A percentile compares a stretch with the other conserved stretches of the same genome.
Evolutionary conservation across 2,113 vertebrate species (phyloP).

Genomic region (Atrichornis clamosus): DNA sequence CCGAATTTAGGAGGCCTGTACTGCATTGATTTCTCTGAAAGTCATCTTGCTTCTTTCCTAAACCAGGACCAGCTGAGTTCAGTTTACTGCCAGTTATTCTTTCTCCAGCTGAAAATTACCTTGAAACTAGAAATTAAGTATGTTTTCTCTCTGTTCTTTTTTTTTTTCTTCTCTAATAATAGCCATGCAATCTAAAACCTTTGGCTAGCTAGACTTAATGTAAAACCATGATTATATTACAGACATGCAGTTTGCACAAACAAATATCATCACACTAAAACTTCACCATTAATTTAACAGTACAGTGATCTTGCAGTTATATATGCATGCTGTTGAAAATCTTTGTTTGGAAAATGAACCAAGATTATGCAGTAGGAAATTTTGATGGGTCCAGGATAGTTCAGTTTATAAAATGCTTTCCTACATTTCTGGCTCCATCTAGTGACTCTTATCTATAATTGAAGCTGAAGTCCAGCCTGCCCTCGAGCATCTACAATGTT

Average conservation of each 20-base stretch:
- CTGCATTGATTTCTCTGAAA: not conserved
- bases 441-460: not conserved
- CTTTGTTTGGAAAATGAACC: not conserved
- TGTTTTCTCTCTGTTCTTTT: not conserved
- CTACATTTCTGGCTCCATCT: conserved; percentile 15
- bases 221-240: not conserved
- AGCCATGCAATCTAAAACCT: not conserved
- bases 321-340: not conserved
- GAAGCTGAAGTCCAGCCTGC: not conserved
- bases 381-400: not conserved
- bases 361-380: not conserved
- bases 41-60: not conserved
- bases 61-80: not conserved
- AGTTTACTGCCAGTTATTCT: not conserved
- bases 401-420: not conserved
- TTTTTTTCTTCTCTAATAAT: not conserved
- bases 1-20: not conserved
- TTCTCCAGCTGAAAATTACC: not conserved
- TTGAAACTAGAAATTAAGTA: not conserved
- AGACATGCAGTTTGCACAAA: not conserved
- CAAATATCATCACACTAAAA: not conserved
- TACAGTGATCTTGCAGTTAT: not conserved
- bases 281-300: not conserved
- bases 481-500: not conserved
- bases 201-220: not conserved